Conservation (phyloP, 92 coral and sea anemone genomes). For the Actinostola sp. region DNA sequence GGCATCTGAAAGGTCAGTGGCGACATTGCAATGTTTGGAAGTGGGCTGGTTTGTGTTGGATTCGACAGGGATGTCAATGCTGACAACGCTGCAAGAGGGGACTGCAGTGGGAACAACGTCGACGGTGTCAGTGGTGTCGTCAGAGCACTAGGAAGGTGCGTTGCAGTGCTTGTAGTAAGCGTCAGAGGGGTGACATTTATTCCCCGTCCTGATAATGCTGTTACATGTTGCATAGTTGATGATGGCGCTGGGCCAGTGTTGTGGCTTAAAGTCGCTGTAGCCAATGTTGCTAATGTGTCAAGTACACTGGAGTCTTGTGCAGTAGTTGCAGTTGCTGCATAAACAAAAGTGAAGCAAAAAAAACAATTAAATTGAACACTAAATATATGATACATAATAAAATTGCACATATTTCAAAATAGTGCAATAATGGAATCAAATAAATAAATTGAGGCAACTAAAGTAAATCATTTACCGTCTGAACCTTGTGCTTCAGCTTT, state of each 20-base stretch:
- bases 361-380: neutral
- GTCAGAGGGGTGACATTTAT: conserved; percentile 84
- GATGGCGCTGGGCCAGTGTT: conserved; percentile 80
- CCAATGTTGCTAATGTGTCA: conserved; percentile 95
- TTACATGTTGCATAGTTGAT: conserved; percentile 75
- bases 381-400: neutral
- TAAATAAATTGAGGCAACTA: no score
- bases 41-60: conserved; percentile 94
- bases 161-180: conserved; percentile 83
- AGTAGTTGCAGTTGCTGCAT: conserved; percentile 44
- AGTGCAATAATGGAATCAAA: no score
- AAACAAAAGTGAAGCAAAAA: neutral
- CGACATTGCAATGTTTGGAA: conserved; percentile 86
- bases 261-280: conserved; percentile 93
- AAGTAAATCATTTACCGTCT: neutral
- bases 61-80: conserved; percentile 87
- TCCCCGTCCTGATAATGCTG: conserved; percentile 71
- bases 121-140: conserved; percentile 97
- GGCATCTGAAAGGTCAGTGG: conserved; percentile 91
- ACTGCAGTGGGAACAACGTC: conserved; percentile 81
- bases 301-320: conserved; percentile 95
- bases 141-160: conserved; percentile 60
- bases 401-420: no score
- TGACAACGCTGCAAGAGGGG: conserved; percentile 95
- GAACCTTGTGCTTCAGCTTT: conserved; percentile 63